Evolutionary conservation across 2,113 vertebrate species (phyloP), one percentile per base, ranked within the genome.

Genomic region (Corythornis cristatus): DNA sequence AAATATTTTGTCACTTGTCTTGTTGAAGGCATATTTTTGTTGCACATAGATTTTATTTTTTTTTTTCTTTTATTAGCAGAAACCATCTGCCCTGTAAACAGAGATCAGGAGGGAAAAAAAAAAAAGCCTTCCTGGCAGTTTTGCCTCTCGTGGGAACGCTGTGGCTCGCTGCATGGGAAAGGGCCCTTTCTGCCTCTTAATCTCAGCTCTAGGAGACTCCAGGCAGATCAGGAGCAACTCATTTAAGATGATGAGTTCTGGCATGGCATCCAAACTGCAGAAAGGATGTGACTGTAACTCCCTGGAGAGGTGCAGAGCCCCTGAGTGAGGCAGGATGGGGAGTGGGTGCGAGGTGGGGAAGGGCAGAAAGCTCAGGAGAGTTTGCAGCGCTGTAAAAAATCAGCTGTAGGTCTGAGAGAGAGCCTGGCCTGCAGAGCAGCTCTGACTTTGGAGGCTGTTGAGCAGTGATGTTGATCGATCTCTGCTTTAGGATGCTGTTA

Each of bases 1-100:
- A 92, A 95, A 96, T 96, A 93, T 93, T 95, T 95, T 96, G 94
- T 91, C 96, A 94, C 78, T 96, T 29, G 35, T 86, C 89, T 94
- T 28, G 74, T 46, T 89, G 67, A 78, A 82, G 73, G 84, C 94
- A 8, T 88, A 22, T 88, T 90, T 95, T 87, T 85, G 80, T 80
- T 23, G 65, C 90, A 62, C 64, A 33, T 72, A 20, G n/a, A 8
- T 74, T 26, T 74, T 74, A 12, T 22, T 50, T 50, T 50, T 60
- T 80, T 78, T 76, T 83, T 74, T 3, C 7, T 72, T 82, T 83
- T 89, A 94, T 93, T 96, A 95, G 94, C 79, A 88, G 84, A 95
- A 93, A 85, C 94, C 94, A 96, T 95, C 93, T 96, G 96, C 93
- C 96, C 96, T 89, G 78, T 93, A 91, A 95, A 76, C 58, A 92